Percentiles rank a stretch among this genome's conserved stretches.
Evolutionary conservation across 2,888 invertebrate genomes (phyloP).

Genomic region (Panzeria rudis): DNA sequence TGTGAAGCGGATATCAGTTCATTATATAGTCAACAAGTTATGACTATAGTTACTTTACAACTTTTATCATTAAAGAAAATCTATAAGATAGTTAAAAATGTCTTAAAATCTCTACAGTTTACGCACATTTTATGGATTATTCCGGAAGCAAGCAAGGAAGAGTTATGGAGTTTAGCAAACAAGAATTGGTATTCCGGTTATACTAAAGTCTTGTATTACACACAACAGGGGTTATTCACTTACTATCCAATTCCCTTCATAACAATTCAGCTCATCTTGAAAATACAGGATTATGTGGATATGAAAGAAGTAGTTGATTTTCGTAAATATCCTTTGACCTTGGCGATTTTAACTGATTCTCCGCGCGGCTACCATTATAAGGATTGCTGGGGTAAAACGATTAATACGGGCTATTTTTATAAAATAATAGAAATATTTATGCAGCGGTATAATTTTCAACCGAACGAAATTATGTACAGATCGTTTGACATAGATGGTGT

Average conservation of each 20-base stretch:
- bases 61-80: background rate
- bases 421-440: constrained; percentile 22
- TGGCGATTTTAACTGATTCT: background rate
- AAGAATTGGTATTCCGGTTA: constrained; percentile 38
- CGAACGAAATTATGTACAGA: background rate
- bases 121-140: constrained; percentile 43
- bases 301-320: constrained; percentile 14
- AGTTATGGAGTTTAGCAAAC: constrained; percentile 9
- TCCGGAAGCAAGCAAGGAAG: background rate
- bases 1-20: background rate
- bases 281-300: background rate
- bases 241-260: constrained; percentile 16
- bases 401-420: constrained; percentile 35
- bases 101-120: background rate
- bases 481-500: background rate
- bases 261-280: background rate
- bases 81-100: background rate
- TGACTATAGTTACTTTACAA: constrained; percentile 17
- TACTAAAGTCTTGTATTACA: constrained; percentile 23
- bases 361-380: constrained; percentile 18
- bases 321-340: constrained; percentile 21
- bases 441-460: constrained; percentile 21
- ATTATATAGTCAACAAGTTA: background rate
- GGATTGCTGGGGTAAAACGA: background rate
- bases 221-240: background rate